phyloP scores from a whole-genome alignment of 1,140 invertebrate genomes.

The Plodia interpunctella region DNA sequence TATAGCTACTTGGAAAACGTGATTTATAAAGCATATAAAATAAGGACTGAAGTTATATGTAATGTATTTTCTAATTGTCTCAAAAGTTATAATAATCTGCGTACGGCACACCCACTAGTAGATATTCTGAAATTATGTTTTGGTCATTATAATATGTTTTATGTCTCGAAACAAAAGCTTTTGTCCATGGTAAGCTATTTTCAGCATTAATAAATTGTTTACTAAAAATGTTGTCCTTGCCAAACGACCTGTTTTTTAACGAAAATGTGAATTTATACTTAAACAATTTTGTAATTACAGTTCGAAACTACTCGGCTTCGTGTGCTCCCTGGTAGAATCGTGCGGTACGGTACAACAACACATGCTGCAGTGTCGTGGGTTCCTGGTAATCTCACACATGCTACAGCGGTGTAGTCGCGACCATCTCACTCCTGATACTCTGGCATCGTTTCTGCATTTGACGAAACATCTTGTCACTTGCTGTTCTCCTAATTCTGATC shows the following conservation, averaged over 20 bases:
- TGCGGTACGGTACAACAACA: conserved; percentile 99
- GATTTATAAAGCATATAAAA: background rate
- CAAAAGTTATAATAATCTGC: too few relatives aligned
- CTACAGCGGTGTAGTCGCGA: conserved; percentile 95
- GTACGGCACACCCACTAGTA: too few relatives aligned
- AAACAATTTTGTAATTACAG: conserved; percentile 77
- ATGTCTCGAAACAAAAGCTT: too few relatives aligned
- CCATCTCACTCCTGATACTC: conserved; percentile 94
- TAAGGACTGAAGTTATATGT: background rate
- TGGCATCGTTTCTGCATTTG: conserved; percentile 94
- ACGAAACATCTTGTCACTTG: conserved; percentile 98
- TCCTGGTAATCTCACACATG: conserved; percentile 98
- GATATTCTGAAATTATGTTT: too few relatives aligned
- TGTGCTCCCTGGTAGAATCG: conserved; percentile 97
- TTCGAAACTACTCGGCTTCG: conserved; percentile 96
- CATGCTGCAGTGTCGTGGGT: conserved; percentile 98
- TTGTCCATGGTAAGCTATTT: too few relatives aligned
- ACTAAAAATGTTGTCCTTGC: too few relatives aligned
- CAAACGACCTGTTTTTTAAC: too few relatives aligned
- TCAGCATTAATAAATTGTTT: too few relatives aligned
- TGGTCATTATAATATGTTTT: too few relatives aligned
- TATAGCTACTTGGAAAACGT: background rate
- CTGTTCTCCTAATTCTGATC: conserved; percentile 93
- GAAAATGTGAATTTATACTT: too few relatives aligned
- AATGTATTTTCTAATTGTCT: too few relatives aligned